Conservation (phyloP, 1,140 invertebrate species). For the Eubasilissa regina region DNA sequence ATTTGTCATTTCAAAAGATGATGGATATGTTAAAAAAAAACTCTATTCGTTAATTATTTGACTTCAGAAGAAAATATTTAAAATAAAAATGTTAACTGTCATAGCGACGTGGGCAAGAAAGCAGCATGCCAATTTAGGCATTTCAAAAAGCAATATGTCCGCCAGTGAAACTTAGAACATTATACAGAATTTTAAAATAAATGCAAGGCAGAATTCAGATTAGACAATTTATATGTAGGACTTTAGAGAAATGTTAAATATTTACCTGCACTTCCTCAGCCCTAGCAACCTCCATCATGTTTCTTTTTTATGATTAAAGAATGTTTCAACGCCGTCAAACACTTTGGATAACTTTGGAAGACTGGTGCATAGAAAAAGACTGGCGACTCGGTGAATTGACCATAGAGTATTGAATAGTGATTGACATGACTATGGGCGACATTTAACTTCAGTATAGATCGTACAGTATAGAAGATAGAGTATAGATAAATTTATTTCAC, state of each 20-base stretch:
- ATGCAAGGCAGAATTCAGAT: background rate
- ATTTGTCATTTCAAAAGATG: background rate
- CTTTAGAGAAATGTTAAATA: background rate
- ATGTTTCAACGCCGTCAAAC: too few species aligned
- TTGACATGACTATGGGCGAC: too few species aligned
- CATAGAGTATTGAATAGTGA: too few species aligned
- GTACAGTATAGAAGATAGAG: too few species aligned
- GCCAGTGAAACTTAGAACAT: slow-evolving; percentile 8
- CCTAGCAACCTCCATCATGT: slow-evolving; percentile 47
- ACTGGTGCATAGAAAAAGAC: too few species aligned
- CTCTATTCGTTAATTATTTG: background rate
- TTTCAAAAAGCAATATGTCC: slow-evolving; percentile 48
- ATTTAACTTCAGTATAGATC: too few species aligned
- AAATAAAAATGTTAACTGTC: slow-evolving; percentile 30
- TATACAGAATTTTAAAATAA: background rate
- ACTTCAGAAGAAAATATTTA: background rate
- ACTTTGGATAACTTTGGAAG: too few species aligned
- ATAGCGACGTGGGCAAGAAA: slow-evolving; percentile 42
- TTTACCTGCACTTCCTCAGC: slow-evolving; percentile 50
- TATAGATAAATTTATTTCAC: too few species aligned
- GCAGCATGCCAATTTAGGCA: slow-evolving; percentile 50
- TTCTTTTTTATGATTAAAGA: background rate
- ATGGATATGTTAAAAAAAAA: background rate
- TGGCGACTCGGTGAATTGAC: too few species aligned
- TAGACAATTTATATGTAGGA: background rate